These are phyloP conservation scores for Ictidomys tridecemlineatus DNA, from an alignment of 2,113 vertebrate species.

Conservation along the genomic window DNA sequence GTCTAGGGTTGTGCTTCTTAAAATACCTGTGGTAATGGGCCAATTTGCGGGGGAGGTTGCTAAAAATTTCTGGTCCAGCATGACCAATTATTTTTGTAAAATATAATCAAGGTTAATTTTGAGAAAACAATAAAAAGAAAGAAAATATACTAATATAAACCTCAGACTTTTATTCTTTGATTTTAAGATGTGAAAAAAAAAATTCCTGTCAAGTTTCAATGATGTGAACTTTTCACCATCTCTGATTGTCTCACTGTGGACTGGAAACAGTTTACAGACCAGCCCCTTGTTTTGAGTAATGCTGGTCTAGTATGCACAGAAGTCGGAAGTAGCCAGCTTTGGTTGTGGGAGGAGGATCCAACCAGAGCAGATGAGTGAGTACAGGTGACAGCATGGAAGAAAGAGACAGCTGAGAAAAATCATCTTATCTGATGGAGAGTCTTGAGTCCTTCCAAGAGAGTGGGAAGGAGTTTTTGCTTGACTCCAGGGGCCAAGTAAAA, in stretches of 20 bases:
- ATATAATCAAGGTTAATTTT: neutral
- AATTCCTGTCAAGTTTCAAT: neutral
- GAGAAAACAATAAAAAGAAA: neutral
- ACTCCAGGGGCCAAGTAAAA: neutral
- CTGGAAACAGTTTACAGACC: neutral
- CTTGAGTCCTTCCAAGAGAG: fast-evolving
- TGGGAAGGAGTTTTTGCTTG: neutral
- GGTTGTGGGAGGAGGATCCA: too few relatives aligned
- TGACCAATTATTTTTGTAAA: conserved; percentile 9
- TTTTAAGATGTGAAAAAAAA: neutral
- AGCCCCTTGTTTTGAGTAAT: neutral
- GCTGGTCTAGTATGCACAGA: neutral
- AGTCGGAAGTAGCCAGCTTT: neutral
- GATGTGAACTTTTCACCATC: neutral
- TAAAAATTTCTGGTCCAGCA: neutral
- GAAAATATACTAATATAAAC: neutral
- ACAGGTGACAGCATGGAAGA: neutral
- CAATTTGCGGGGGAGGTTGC: neutral
- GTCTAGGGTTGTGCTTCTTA: neutral
- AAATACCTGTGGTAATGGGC: neutral
- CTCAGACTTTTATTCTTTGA: neutral
- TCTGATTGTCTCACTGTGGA: neutral
- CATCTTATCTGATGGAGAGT: neutral
- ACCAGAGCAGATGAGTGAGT: neutral
- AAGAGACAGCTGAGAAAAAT: neutral